phyloP scores from a whole-genome alignment of 2,888 invertebrate species.

The Melanargia galathea region DNA sequence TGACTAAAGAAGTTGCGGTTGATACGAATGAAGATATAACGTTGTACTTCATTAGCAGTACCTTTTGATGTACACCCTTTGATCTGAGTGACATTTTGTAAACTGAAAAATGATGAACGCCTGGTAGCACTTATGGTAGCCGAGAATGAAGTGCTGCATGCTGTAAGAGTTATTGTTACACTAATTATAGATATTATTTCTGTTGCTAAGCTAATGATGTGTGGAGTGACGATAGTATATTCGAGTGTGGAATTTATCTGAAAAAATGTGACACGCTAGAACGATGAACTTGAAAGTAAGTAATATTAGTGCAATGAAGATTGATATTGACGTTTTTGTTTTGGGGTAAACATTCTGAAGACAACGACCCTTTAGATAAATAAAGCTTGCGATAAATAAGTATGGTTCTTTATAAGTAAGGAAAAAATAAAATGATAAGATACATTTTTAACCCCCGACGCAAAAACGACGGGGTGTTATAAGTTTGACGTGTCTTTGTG shows the following conservation, averaged over 20 bases:
- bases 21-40: constrained; percentile 48
- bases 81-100: constrained; percentile 75
- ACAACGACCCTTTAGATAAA: neutral
- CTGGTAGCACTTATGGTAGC: constrained; percentile 55
- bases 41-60: constrained; percentile 55
- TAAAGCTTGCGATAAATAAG: neutral
- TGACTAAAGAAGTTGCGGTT: constrained; percentile 40
- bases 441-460: too few relatives aligned
- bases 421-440: too few relatives aligned
- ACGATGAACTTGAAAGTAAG: constrained; percentile 39
- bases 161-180: constrained; percentile 53
- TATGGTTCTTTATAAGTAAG: too few relatives aligned
- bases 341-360: neutral
- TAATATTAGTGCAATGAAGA: constrained; percentile 33
- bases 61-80: constrained; percentile 74
- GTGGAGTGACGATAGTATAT: constrained; percentile 50
- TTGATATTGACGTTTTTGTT: constrained; percentile 43
- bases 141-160: constrained; percentile 56
- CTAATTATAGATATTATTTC: constrained; percentile 68
- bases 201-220: constrained; percentile 59
- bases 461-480: too few relatives aligned
- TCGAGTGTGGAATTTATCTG: constrained; percentile 24
- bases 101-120: constrained; percentile 71
- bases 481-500: too few relatives aligned
- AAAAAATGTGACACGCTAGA: constrained; percentile 48